Percentiles rank a stretch among this genome's conserved stretches.
Conservation (phyloP, 2,113 vertebrate species). For the Phalacrocorax carbo region DNA sequence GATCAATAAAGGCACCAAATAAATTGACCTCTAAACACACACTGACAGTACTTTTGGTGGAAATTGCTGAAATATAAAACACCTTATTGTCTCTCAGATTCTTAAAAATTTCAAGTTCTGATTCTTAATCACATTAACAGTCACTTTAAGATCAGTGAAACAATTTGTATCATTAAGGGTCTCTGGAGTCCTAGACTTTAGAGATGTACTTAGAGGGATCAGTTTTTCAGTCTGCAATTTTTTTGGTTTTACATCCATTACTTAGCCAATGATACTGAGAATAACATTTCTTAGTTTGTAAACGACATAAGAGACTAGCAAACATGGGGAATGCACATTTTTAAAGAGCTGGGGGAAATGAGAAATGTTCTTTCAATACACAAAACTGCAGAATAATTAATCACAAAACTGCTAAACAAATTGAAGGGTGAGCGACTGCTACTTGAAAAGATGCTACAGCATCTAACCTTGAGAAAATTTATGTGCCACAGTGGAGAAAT, state of each 20-base stretch:
- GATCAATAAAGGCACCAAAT: background rate
- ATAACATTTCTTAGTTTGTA: background rate
- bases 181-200: background rate
- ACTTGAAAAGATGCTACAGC: background rate
- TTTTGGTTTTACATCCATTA: background rate
- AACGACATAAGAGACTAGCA: background rate
- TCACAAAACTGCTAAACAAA: background rate
- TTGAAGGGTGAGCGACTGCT: background rate
- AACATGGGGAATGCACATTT: background rate
- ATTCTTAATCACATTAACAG: background rate
- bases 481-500: background rate
- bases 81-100: background rate
- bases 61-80: background rate
- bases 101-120: background rate
- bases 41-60: background rate
- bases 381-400: background rate
- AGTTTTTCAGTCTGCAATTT: background rate
- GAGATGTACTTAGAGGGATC: background rate
- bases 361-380: background rate
- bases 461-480: background rate
- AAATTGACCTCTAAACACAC: background rate
- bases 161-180: background rate
- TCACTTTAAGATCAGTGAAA: background rate
- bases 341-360: background rate
- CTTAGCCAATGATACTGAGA: background rate